Percentiles rank a stretch among this genome's conserved stretches.
These are phyloP conservation scores for Parasteatoda tepidariorum DNA, from an alignment of 1,140 invertebrate species.

Conservation along the genomic window DNA sequence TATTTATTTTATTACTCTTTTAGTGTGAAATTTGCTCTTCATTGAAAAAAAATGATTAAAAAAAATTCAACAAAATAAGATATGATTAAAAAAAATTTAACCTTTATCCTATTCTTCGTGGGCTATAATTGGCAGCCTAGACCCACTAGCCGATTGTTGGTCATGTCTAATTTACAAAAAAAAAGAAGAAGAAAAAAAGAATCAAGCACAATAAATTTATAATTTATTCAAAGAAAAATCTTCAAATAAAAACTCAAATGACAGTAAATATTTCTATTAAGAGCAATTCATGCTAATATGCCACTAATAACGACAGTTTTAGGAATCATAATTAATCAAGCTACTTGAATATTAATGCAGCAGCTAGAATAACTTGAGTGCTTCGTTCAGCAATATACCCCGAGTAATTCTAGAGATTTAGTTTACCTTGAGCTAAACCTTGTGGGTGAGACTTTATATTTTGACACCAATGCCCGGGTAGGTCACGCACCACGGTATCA, in stretches of 20 bases:
- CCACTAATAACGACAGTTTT: not conserved
- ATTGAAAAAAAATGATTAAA: too few relatives aligned
- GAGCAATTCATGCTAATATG: not conserved
- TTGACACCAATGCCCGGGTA: constrained; percentile 24
- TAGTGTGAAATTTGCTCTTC: too few relatives aligned
- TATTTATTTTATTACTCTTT: too few relatives aligned
- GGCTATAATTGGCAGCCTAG: too few relatives aligned
- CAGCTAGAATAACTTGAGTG: not conserved
- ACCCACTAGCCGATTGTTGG: too few relatives aligned
- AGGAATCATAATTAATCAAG: not conserved
- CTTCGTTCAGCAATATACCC: not conserved
- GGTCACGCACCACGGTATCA: constrained; percentile 34
- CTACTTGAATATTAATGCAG: not conserved
- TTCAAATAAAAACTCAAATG: not conserved
- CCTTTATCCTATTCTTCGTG: too few relatives aligned
- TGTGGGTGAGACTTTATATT: constrained; percentile 8
- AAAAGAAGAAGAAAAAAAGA: too few relatives aligned
- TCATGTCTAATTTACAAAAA: too few relatives aligned
- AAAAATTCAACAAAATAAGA: too few relatives aligned
- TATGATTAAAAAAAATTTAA: too few relatives aligned
- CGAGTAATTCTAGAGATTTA: not conserved
- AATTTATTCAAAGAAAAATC: too few relatives aligned
- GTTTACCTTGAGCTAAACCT: constrained; percentile 35
- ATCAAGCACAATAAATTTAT: too few relatives aligned
- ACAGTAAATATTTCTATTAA: not conserved